phyloP scores from a whole-genome alignment of 2,113 vertebrate genomes.

The Saccopteryx leptura region DNA sequence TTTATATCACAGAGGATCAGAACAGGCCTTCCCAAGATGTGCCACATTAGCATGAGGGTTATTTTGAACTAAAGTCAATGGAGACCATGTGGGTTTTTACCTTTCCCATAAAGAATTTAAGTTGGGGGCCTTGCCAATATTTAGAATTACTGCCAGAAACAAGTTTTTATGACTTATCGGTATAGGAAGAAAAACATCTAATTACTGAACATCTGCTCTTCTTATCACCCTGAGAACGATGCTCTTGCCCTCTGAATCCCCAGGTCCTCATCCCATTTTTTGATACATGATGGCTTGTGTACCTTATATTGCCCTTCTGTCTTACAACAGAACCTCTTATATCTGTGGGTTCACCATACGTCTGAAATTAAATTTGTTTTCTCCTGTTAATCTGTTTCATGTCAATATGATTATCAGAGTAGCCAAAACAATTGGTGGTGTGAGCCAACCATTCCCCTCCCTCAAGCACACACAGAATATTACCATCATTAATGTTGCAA shows the following conservation, averaged over 20 bases:
- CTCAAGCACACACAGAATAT: not conserved
- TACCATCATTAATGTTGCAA: not conserved
- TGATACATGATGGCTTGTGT: not conserved
- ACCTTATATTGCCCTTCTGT: not conserved
- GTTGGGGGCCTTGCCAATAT: not conserved
- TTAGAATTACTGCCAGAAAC: not conserved
- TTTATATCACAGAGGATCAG: not conserved
- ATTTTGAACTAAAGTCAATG: not conserved
- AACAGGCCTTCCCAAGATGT: not conserved
- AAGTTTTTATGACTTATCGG: not conserved
- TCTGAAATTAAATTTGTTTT: not conserved
- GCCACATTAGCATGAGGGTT: not conserved
- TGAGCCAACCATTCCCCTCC: not conserved
- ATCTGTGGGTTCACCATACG: not conserved
- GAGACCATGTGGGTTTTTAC: not conserved
- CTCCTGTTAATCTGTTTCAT: not conserved
- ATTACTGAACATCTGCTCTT: not conserved
- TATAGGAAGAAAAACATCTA: not conserved
- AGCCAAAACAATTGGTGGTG: not conserved
- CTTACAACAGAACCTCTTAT: not conserved
- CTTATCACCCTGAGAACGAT: not conserved
- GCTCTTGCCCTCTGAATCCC: not conserved
- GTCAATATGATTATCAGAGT: not conserved
- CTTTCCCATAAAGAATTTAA: not conserved
- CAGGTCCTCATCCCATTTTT: not conserved